These are phyloP conservation scores for Lysandra coridon DNA, from an alignment of 2,888 invertebrate genomes.

Conservation along the genomic window DNA sequence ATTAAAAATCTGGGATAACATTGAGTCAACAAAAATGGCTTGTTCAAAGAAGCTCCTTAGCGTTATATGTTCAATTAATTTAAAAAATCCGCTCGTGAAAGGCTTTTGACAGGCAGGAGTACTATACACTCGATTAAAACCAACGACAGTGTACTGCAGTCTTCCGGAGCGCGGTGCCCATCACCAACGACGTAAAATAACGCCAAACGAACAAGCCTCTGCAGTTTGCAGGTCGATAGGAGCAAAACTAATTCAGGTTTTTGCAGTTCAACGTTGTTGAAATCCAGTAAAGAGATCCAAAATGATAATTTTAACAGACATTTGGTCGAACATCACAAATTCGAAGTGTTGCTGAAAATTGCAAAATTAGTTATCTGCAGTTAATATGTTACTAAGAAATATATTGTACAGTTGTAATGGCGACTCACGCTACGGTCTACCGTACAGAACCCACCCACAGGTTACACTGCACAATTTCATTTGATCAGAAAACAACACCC, in stretches of 20 bases:
- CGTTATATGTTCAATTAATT: too few species aligned
- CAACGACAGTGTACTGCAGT: not conserved
- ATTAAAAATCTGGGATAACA: too few species aligned
- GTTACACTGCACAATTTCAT: not conserved
- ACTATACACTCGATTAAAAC: not conserved
- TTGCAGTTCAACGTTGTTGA: too few species aligned
- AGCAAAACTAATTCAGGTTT: not conserved
- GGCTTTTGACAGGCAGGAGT: not conserved
- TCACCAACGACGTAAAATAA: too few species aligned
- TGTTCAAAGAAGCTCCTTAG: too few species aligned
- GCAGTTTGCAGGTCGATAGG: not conserved
- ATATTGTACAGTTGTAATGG: not conserved
- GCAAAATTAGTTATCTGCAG: not conserved
- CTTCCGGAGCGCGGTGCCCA: not conserved
- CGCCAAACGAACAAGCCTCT: not conserved
- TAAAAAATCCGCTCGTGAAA: not conserved
- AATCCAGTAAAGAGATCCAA: too few species aligned
- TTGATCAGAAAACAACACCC: not conserved
- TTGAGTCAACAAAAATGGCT: too few species aligned
- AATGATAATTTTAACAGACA: not conserved
- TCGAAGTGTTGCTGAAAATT: not conserved
- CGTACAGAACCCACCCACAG: too few species aligned
- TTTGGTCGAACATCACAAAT: not conserved
- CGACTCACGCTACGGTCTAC: not conserved
- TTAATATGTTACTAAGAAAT: not conserved